These are phyloP conservation scores for Oegoconia quadripuncta DNA, from an alignment of 2,888 invertebrate species.

Conservation along the genomic window DNA sequence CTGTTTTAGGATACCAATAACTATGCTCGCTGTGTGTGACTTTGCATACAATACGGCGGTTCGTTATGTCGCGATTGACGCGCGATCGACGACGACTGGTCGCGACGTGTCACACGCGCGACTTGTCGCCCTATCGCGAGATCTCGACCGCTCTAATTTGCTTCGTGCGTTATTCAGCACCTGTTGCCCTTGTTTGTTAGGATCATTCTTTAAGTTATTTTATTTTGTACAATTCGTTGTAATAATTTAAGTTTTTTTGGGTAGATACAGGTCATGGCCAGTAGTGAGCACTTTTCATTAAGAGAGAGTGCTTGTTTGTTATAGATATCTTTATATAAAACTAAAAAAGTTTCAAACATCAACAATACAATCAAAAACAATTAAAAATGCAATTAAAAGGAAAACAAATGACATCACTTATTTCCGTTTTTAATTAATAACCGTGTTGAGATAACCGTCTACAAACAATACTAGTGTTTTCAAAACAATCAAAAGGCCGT, in stretches of 20 bases:
- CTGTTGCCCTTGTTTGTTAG: constrained; percentile 8
- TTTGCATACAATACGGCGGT: constrained; percentile 68
- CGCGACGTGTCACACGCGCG: constrained; percentile 32
- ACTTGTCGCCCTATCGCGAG: constrained; percentile 38
- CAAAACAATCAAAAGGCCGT: constrained; percentile 23
- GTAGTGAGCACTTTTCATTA: too few relatives aligned
- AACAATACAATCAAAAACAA: too few relatives aligned
- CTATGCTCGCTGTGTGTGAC: constrained; percentile 6
- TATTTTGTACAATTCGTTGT: not conserved
- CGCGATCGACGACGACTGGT: constrained; percentile 33
- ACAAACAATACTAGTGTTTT: constrained; percentile 7
- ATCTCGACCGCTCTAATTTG: constrained; percentile 53
- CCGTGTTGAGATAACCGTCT: not conserved
- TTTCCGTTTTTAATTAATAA: not conserved
- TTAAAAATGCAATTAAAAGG: too few relatives aligned
- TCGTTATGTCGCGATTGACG: constrained; percentile 59
- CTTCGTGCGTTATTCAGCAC: constrained; percentile 22
- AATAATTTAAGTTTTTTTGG: too few relatives aligned
- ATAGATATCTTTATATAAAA: too few relatives aligned
- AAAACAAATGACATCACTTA: not conserved
- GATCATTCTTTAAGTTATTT: not conserved
- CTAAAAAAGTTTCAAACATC: too few relatives aligned
- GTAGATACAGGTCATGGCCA: too few relatives aligned
- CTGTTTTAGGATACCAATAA: constrained; percentile 10
- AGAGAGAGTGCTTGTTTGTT: too few relatives aligned